These are phyloP conservation scores for Palaemon carinicauda DNA, from an alignment of 1,140 invertebrate species.

Conservation along the genomic window DNA sequence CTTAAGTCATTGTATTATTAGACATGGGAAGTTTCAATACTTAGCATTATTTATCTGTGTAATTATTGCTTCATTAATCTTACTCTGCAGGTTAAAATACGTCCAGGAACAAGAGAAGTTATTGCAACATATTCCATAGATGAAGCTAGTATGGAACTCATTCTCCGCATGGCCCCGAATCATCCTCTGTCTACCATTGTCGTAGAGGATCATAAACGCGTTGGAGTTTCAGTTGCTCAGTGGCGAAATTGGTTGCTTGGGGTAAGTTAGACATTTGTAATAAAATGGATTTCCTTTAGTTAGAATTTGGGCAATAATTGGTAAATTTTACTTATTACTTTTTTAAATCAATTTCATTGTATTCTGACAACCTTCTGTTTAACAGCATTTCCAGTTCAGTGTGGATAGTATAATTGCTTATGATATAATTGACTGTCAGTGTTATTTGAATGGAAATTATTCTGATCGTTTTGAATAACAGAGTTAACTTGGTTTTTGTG, in stretches of 20 bases:
- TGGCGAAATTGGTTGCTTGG: constrained; percentile 82
- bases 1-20: too few relatives aligned
- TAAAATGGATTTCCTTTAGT: not conserved
- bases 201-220: constrained; percentile 75
- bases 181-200: constrained; percentile 80
- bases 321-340: too few relatives aligned
- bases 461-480: too few relatives aligned
- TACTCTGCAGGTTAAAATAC: constrained; percentile 73
- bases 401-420: too few relatives aligned
- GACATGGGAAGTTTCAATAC: not conserved
- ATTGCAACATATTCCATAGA: constrained; percentile 82
- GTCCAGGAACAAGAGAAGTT: constrained; percentile 77
- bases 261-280: constrained; percentile 70
- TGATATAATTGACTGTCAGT: too few relatives aligned
- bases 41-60: not conserved
- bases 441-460: too few relatives aligned
- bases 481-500: too few relatives aligned
- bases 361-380: too few relatives aligned
- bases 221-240: constrained; percentile 70
- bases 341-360: too few relatives aligned
- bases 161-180: constrained; percentile 79
- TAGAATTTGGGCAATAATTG: not conserved
- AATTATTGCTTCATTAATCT: constrained; percentile 46
- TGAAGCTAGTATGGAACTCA: constrained; percentile 81
- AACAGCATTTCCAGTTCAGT: too few relatives aligned